These are phyloP conservation scores for Haliclystus octoradiatus DNA, from an alignment of 30 jellyfish, hydroid and myxozoan species.

Conservation along the genomic window DNA sequence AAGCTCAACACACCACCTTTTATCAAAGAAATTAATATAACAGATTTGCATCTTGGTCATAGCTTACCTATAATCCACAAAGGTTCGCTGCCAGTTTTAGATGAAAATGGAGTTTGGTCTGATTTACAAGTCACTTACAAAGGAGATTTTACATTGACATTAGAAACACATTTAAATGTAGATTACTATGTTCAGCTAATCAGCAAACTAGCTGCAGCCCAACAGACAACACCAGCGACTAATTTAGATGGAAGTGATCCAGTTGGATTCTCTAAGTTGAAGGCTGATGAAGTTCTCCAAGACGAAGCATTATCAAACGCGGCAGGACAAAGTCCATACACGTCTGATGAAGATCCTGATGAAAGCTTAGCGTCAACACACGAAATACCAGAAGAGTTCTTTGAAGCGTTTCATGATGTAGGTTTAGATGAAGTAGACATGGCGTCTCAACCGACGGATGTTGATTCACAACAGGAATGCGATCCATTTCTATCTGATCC, in stretches of 20 bases:
- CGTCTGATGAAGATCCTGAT: constrained; percentile 40
- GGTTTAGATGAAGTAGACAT: constrained; percentile 60
- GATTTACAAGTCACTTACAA: constrained; percentile 88
- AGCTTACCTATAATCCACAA: constrained; percentile 87
- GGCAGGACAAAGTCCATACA: constrained; percentile 5
- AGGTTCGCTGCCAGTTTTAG: constrained; percentile 91
- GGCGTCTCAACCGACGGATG: no score
- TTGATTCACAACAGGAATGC: constrained; percentile 28
- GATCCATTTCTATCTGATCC: constrained; percentile 90
- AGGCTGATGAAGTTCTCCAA: neutral
- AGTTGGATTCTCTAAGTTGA: neutral
- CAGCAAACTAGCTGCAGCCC: constrained; percentile 12
- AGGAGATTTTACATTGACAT: constrained; percentile 92
- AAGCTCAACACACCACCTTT: constrained; percentile 94
- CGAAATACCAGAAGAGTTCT: constrained; percentile 71
- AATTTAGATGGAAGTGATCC: neutral
- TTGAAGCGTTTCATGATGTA: constrained; percentile 65
- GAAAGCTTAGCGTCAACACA: constrained; percentile 36
- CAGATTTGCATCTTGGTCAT: constrained; percentile 88
- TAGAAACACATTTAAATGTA: constrained; percentile 89
- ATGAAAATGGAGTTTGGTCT: constrained; percentile 96
- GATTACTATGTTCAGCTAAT: constrained; percentile 72
- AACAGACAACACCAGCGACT: neutral
- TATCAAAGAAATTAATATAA: constrained; percentile 59
- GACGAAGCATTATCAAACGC: constrained; percentile 21